Percentiles rank a stretch among this genome's conserved stretches.
phyloP scores from a whole-genome alignment of 2,797 vertebrate species.

The Rhinogobio ventralis region DNA sequence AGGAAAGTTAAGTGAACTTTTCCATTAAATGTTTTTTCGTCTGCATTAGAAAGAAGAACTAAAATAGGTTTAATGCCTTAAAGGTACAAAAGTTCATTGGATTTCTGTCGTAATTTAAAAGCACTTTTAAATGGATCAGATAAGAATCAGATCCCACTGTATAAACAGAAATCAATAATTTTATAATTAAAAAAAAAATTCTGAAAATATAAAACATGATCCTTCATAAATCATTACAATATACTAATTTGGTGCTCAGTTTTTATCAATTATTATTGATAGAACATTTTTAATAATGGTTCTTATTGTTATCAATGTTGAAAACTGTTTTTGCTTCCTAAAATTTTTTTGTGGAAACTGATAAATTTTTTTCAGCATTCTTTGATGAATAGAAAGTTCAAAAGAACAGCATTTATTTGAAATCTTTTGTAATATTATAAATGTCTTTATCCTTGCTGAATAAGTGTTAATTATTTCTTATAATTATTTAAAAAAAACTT shows the following conservation, averaged over 20 bases:
- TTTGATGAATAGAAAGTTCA: background rate
- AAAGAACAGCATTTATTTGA: background rate
- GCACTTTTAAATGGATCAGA: background rate
- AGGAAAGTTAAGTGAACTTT: constrained; percentile 19
- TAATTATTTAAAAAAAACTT: background rate
- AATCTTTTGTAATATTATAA: background rate
- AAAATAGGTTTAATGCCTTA: background rate
- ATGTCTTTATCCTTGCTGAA: background rate
- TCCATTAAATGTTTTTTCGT: background rate
- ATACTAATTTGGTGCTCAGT: background rate
- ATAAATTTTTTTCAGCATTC: background rate
- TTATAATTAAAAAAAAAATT: no score
- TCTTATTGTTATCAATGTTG: background rate
- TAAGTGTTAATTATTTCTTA: background rate
- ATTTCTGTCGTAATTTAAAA: background rate
- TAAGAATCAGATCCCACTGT: background rate
- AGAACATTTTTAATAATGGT: background rate
- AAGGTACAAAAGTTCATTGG: background rate
- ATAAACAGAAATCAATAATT: background rate
- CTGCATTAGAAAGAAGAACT: background rate
- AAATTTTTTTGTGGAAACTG: background rate
- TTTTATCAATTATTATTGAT: background rate
- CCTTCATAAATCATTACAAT: background rate
- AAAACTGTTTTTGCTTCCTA: background rate
- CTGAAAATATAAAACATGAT: background rate